Evolutionary conservation across 2,888 invertebrate species (phyloP), one percentile per base, ranked within the genome.

Genomic region (Amiota minor): DNA sequence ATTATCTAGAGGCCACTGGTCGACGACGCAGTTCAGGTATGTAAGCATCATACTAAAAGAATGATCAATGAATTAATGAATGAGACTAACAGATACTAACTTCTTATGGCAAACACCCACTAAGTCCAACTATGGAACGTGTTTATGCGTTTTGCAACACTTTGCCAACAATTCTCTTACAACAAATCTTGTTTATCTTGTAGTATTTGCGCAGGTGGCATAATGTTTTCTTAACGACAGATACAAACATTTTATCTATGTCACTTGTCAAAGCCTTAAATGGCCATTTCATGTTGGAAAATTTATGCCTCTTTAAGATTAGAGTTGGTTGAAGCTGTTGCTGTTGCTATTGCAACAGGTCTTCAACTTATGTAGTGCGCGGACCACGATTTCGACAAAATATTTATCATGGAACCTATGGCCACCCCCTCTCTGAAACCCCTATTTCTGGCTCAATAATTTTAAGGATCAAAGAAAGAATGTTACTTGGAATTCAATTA

Each of bases 1-100:
- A 88, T 76, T 89, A 88, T 85, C 84, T 87, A 77, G 89, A 89
- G 86, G 89, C 89, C 81, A 89, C 89, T 77, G 89, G 89, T 82
- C 88, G 89, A 72, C 85, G 89, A 79, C 87, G 87, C 64, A 89
- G 89, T 81, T 89, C 89, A 88, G 89, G 89, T 89, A 89, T 87
- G 86, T 79, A 67, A 72, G 35, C 2, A 1, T 23, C 23, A 35
- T 35, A 77, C 65, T 56, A 49, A 10, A 61, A 69, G 47, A 56
- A 67, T 12, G 46, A 45, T 9, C 11, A 64, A 64, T 16, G n/a
- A 50, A 6, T 9, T 16, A 56, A 10, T 55, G 20, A 59, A 20
- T 18, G 20, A 59, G 11, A 18, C 59, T 59, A 20, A 59, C n/a
- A 20, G 23, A 16, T 59, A 59, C 59, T 59, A 59, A 59, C 59